These are phyloP conservation scores for Chloebia gouldiae DNA, from an alignment of 2,113 vertebrate genomes.

Conservation along the genomic window DNA sequence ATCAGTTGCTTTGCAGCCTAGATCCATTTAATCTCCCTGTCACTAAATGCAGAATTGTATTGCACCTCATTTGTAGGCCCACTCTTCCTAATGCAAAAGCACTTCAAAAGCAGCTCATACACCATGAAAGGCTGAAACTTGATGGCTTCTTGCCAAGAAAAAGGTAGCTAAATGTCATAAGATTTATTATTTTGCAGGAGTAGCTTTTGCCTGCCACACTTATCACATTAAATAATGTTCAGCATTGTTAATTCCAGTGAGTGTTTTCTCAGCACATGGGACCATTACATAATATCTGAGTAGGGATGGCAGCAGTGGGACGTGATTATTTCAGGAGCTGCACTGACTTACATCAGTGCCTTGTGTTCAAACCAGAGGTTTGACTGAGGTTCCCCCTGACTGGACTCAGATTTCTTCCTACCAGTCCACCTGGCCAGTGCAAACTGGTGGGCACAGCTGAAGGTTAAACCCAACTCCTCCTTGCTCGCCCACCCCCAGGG, in stretches of 20 bases:
- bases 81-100: background rate
- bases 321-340: background rate
- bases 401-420: background rate
- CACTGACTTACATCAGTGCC: background rate
- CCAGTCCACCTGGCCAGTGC: background rate
- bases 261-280: background rate
- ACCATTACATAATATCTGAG: background rate
- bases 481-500: background rate
- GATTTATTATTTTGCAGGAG: background rate
- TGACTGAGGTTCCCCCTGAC: background rate
- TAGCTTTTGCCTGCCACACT: background rate
- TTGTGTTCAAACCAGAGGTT: background rate
- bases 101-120: background rate
- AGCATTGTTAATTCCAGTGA: background rate
- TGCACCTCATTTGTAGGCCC: background rate
- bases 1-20: background rate
- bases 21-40: background rate
- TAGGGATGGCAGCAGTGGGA: background rate
- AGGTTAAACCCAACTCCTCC: background rate
- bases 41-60: background rate
- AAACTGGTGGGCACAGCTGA: background rate
- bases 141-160: background rate
- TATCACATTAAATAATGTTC: background rate
- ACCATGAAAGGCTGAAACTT: background rate
- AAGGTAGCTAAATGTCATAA: background rate